phyloP scores from a whole-genome alignment of 2,113 vertebrate genomes.

The Regulus satrapa region DNA sequence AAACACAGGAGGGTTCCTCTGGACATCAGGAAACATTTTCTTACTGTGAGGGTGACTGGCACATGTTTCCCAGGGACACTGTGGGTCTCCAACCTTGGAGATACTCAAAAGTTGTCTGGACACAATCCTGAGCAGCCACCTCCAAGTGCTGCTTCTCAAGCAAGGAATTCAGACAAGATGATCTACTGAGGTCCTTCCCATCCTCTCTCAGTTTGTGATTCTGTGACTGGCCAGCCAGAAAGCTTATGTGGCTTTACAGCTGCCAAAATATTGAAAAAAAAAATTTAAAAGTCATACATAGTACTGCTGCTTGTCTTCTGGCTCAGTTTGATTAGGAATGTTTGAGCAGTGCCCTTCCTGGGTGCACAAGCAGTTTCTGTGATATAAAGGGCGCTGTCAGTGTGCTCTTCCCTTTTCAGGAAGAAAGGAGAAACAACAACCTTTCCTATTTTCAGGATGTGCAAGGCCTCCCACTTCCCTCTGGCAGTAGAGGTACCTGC shows the following conservation, averaged over 20 bases:
- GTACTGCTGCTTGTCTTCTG: not conserved
- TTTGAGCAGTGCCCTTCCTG: not conserved
- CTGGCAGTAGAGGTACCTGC: not conserved
- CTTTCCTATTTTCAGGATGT: not conserved
- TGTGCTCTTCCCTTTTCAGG: not conserved
- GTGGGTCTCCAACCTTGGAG: not conserved
- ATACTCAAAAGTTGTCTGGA: not conserved
- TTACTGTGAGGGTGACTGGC: not conserved
- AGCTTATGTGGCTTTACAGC: not conserved
- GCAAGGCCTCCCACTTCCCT: not conserved
- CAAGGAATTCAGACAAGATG: not conserved
- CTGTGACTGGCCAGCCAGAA: not conserved
- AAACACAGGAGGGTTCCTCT: not conserved
- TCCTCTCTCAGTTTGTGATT: not conserved
- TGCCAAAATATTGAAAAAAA: not conserved
- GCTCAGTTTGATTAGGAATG: fast-evolving
- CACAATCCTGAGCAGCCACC: not conserved
- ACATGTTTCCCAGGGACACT: not conserved
- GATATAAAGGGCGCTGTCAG: not conserved
- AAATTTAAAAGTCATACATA: not conserved
- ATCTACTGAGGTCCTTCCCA: not conserved
- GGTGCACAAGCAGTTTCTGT: not conserved
- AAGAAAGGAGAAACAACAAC: not conserved
- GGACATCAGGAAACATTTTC: not conserved
- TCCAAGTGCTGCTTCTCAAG: not conserved